A percentile compares a stretch with the other conserved stretches of the same genome.
These are phyloP conservation scores for Isoperla grammatica DNA, from an alignment of 2,888 invertebrate genomes.

Conservation along the genomic window DNA sequence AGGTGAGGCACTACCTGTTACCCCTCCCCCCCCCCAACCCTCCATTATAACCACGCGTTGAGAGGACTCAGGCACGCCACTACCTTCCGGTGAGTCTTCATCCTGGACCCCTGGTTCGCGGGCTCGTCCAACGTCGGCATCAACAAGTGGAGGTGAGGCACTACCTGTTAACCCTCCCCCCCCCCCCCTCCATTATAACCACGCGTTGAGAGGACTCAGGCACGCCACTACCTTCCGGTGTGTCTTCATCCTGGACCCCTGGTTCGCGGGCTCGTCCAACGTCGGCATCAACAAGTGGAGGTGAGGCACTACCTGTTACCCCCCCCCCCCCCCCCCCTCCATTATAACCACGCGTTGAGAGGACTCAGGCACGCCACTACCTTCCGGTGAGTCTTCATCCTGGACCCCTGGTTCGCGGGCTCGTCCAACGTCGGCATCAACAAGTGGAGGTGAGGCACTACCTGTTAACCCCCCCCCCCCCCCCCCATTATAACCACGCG, in stretches of 20 bases:
- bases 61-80: conserved; percentile 60
- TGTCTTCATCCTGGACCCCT: conserved; percentile 83
- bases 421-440: too few species aligned
- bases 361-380: too few species aligned
- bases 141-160: conserved; percentile 83
- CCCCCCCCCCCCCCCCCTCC: too few species aligned
- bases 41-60: conserved; percentile 83
- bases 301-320: too few species aligned
- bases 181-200: conserved; percentile 88
- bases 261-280: conserved; percentile 85
- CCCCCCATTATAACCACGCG: too few species aligned
- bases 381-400: too few species aligned
- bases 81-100: conserved; percentile 80
- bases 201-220: conserved; percentile 63
- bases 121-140: conserved; percentile 83
- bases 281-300: conserved; percentile 91
- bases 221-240: conserved; percentile 73
- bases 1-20: conserved; percentile 58
- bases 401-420: too few species aligned
- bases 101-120: conserved; percentile 88
- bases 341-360: too few species aligned
- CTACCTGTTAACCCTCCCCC: too few species aligned
- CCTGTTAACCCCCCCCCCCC: too few species aligned
- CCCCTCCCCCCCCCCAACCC: too few species aligned
- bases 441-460: too few species aligned